These are phyloP conservation scores for Drosophila picticornis DNA, from an alignment of 2,888 invertebrate genomes.

Conservation along the genomic window DNA sequence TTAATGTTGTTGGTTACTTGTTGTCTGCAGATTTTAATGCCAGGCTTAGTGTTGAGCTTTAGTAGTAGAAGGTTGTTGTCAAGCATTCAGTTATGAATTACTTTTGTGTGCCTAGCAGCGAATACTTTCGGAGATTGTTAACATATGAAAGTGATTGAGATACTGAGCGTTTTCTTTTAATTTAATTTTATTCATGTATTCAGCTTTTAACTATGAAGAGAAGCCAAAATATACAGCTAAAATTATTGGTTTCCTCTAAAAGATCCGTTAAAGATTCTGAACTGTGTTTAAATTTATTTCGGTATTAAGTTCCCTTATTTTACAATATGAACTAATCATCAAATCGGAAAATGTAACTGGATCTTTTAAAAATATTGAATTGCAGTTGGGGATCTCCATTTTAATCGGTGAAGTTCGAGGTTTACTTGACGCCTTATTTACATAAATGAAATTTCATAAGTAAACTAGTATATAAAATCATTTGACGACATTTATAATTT, in stretches of 20 bases:
- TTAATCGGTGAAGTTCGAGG: background rate
- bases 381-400: background rate
- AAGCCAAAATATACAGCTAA: background rate
- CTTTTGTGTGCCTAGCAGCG: conserved; percentile 6
- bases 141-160: background rate
- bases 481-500: background rate
- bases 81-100: conserved; percentile 29
- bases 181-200: background rate
- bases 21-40: conserved; percentile 27
- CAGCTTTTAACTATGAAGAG: background rate
- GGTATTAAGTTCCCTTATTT: background rate
- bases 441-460: background rate
- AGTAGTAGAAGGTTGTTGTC: conserved; percentile 17
- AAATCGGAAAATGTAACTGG: background rate
- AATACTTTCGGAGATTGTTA: conserved; percentile 4
- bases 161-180: background rate
- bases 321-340: background rate
- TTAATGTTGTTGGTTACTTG: conserved; percentile 19
- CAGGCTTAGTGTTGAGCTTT: conserved; percentile 14
- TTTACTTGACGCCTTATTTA: background rate
- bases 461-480: background rate
- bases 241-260: background rate
- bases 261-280: background rate
- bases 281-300: background rate
- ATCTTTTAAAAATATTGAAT: background rate